phyloP scores from a whole-genome alignment of 2,113 vertebrate species.

The Larimichthys polyactis region DNA sequence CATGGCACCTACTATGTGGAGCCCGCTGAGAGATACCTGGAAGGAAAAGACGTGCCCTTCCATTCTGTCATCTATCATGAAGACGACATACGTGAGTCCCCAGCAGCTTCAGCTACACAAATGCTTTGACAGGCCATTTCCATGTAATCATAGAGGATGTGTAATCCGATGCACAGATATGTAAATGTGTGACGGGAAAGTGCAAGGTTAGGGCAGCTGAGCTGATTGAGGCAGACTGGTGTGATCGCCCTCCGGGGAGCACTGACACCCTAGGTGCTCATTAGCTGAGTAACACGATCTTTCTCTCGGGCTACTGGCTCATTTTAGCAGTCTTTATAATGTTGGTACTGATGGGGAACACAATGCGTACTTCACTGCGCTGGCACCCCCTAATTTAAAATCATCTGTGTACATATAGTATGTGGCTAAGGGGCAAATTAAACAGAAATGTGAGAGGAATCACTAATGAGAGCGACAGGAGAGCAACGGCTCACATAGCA shows the following conservation, averaged over 20 bases:
- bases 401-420: slow-evolving; percentile 65
- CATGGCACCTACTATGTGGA: slow-evolving; percentile 96
- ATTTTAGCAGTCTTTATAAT: slow-evolving; percentile 57
- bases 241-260: slow-evolving; percentile 52
- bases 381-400: slow-evolving; percentile 54
- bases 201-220: slow-evolving; percentile 48
- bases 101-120: not conserved
- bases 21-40: slow-evolving; percentile 93
- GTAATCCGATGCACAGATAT: slow-evolving; percentile 46
- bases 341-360: slow-evolving; percentile 51
- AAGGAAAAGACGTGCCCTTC: slow-evolving; percentile 91
- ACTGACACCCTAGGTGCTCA: slow-evolving; percentile 62
- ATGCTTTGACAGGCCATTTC: slow-evolving; percentile 15
- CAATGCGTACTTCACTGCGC: slow-evolving; percentile 45
- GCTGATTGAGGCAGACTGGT: slow-evolving; percentile 53
- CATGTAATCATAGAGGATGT: not conserved
- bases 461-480: slow-evolving; percentile 56
- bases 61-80: slow-evolving; percentile 99
- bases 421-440: slow-evolving; percentile 64
- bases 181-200: slow-evolving; percentile 50
- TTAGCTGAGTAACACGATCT: slow-evolving; percentile 68
- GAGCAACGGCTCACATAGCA: slow-evolving; percentile 59
- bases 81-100: slow-evolving; percentile 96
- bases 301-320: slow-evolving; percentile 62
- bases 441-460: slow-evolving; percentile 62